These are phyloP conservation scores for Okamejei kenojei DNA, from an alignment of 2,797 vertebrate genomes.

Conservation along the genomic window DNA sequence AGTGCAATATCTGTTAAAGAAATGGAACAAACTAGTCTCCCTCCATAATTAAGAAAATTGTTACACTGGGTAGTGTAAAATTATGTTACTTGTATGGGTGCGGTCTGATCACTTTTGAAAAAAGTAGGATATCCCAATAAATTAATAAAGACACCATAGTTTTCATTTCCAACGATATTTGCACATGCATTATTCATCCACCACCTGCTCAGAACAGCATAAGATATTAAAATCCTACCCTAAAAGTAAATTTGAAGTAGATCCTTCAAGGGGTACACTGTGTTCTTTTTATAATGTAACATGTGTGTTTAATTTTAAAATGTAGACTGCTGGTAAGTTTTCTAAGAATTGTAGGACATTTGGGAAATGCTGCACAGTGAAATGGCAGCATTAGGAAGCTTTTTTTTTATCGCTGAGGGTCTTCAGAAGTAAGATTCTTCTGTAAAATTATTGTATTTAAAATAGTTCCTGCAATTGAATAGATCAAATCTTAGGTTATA, in stretches of 20 bases:
- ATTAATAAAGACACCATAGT: not conserved
- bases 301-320: conserved; percentile 29
- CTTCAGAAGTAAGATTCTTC: not conserved
- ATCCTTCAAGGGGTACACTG: conserved; percentile 18
- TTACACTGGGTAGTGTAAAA: not conserved
- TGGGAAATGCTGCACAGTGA: not conserved
- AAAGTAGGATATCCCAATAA: not conserved
- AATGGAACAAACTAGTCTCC: not conserved
- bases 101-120: not conserved
- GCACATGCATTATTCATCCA: not conserved
- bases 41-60: not conserved
- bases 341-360: not conserved
- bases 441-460: not conserved
- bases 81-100: not conserved
- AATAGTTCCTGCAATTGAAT: not conserved
- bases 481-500: not conserved
- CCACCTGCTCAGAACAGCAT: not conserved
- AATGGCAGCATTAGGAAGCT: not conserved
- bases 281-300: conserved; percentile 23
- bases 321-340: not conserved
- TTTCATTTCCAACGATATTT: not conserved
- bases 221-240: not conserved
- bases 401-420: not conserved
- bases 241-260: not conserved
- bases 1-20: not conserved